phyloP scores from a whole-genome alignment of 92 coral and sea anemone species.

The Zoanthus gigantus region DNA sequence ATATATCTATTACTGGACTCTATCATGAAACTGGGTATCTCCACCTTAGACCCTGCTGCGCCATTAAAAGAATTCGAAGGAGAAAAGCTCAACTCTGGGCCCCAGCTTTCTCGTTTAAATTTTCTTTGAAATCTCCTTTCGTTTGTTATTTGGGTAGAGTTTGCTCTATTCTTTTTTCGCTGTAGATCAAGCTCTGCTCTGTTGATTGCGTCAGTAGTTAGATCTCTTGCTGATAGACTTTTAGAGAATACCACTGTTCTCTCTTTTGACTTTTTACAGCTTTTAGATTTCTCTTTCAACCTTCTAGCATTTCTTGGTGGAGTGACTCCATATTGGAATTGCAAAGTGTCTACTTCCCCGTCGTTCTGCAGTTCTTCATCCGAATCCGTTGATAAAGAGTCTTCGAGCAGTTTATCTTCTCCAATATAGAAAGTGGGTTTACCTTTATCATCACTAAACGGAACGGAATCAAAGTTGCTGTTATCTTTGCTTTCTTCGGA shows the following conservation, averaged over 20 bases:
- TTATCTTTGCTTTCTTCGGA: slow-evolving; percentile 65
- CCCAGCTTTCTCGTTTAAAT: slow-evolving; percentile 74
- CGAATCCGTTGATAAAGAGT: slow-evolving; percentile 53
- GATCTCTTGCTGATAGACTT: slow-evolving; percentile 57
- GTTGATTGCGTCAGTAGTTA: slow-evolving; percentile 20
- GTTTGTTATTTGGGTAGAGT: slow-evolving; percentile 62
- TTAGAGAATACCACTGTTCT: slow-evolving; percentile 35
- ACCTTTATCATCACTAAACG: slow-evolving; percentile 57
- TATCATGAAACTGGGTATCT: slow-evolving; percentile 81
- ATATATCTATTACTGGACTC: slow-evolving; percentile 76
- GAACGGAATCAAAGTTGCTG: slow-evolving; percentile 74
- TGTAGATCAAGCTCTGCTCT: slow-evolving; percentile 71
- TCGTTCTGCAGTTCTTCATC: slow-evolving; percentile 71
- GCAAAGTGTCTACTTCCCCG: slow-evolving; percentile 38
- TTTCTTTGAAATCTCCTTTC: slow-evolving; percentile 83
- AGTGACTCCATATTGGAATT: slow-evolving; percentile 66
- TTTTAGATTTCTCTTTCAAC: slow-evolving; percentile 70
- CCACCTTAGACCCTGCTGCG: slow-evolving; percentile 61
- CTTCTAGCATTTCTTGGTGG: slow-evolving; percentile 89
- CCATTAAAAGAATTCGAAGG: slow-evolving; percentile 32
- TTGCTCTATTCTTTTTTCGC: slow-evolving; percentile 69
- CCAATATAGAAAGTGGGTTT: slow-evolving; percentile 42
- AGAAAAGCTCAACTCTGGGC: slow-evolving; percentile 48
- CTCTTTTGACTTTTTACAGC: slow-evolving; percentile 58
- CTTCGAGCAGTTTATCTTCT: slow-evolving; percentile 48